phyloP scores from a whole-genome alignment of 2,113 vertebrate genomes.

The Struthio camelus region DNA sequence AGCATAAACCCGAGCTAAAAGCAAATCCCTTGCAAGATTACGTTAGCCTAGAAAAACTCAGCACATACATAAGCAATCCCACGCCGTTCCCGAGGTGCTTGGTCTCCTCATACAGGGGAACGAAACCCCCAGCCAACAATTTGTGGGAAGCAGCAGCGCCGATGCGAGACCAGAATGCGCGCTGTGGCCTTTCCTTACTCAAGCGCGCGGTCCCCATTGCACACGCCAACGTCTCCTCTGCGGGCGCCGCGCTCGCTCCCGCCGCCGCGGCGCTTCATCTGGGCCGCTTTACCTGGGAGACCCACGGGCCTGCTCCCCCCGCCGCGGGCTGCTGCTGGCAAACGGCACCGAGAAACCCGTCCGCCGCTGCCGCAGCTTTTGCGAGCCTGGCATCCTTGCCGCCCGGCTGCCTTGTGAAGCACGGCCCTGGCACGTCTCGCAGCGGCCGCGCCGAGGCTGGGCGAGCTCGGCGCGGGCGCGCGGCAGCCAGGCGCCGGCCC shows the following conservation, averaged over 20 bases:
- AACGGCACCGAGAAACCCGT: too few species aligned
- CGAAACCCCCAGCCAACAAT: conserved; percentile 35
- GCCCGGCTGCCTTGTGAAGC: not conserved
- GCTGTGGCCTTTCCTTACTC: conserved; percentile 61
- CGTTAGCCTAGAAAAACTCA: conserved; percentile 51
- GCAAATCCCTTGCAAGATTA: conserved; percentile 47
- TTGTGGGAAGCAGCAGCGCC: not conserved
- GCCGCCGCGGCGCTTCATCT: conserved; percentile 21
- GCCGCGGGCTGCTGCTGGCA: too few species aligned
- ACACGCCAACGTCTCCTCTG: conserved; percentile 43
- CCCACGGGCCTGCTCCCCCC: too few species aligned
- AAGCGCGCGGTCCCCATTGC: conserved; percentile 62
- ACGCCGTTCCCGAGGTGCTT: not conserved
- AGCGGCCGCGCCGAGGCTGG: too few species aligned
- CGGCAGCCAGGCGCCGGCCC: too few species aligned
- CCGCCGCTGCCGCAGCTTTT: not conserved
- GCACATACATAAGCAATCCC: conserved; percentile 19
- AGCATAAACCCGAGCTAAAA: conserved; percentile 15
- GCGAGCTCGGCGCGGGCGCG: too few species aligned
- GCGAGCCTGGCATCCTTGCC: not conserved
- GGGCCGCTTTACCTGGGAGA: conserved; percentile 7
- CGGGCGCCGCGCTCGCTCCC: conserved; percentile 13
- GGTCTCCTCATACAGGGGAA: conserved; percentile 35
- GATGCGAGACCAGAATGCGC: not conserved
- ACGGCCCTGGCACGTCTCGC: conserved; percentile 49